A percentile compares a stretch with the other conserved stretches of the same genome.
Evolutionary conservation across 35 echinoderm and acorn worm species (phyloP).

Genomic region (Strongylocentrotus purpuratus): DNA sequence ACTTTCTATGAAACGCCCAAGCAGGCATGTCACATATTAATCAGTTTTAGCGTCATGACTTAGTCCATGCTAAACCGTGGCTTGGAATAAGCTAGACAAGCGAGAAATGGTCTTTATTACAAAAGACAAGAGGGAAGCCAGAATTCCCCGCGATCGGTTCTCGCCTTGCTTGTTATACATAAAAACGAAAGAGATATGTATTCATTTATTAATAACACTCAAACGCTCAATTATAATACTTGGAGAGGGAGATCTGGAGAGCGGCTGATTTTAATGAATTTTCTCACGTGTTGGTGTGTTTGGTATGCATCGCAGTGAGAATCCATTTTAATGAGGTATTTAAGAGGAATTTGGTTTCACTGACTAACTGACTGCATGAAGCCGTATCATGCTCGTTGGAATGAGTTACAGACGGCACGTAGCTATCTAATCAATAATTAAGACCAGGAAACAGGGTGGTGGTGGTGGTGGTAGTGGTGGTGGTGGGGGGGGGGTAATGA

Average conservation of each 20-base stretch:
- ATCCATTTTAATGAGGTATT: background rate
- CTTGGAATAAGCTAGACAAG: background rate
- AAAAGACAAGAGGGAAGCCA: background rate
- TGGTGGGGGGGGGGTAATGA: background rate
- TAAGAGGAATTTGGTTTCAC: background rate
- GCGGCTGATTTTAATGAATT: constrained; percentile 40
- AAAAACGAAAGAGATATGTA: background rate
- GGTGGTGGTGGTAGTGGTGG: background rate
- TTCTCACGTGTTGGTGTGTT: constrained; percentile 30
- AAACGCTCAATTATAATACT: constrained; percentile 25
- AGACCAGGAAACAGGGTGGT: background rate
- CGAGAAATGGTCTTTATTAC: background rate
- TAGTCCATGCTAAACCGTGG: background rate
- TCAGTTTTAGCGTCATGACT: background rate
- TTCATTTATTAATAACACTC: constrained; percentile 53
- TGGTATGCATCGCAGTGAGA: background rate
- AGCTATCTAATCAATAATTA: background rate
- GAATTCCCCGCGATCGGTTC: background rate
- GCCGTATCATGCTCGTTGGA: background rate
- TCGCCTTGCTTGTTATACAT: background rate
- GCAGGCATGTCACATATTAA: background rate
- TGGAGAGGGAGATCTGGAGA: background rate
- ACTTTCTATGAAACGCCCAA: background rate
- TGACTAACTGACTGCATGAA: background rate
- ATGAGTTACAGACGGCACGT: background rate